Conservation (phyloP, 2,113 vertebrate genomes). For the Melanocharis versteri region DNA sequence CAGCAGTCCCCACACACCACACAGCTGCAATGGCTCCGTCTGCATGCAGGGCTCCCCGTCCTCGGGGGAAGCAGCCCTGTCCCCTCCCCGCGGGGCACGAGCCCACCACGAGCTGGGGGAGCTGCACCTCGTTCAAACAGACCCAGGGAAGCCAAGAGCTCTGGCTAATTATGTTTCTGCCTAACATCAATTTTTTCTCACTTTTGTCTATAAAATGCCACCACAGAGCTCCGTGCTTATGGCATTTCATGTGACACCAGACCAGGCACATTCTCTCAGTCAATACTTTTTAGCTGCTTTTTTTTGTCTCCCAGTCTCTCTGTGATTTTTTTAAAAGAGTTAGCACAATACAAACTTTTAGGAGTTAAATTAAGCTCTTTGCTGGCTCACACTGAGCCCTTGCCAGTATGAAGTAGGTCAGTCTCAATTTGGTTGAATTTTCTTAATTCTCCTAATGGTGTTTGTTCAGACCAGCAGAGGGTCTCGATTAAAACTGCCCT, state of each 20-base stretch:
- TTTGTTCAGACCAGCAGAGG: not conserved
- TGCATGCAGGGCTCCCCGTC: accelerated
- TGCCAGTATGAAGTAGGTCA: not conserved
- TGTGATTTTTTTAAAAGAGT: not conserved
- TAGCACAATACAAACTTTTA: not conserved
- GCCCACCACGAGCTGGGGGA: accelerated
- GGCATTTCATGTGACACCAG: too few relatives aligned
- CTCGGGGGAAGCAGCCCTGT: not conserved
- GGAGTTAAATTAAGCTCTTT: not conserved
- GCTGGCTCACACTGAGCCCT: not conserved
- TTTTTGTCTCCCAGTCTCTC: not conserved
- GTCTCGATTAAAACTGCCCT: not conserved
- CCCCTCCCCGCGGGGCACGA: accelerated
- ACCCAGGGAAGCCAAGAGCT: not conserved
- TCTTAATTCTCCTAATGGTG: not conserved
- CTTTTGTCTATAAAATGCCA: not conserved
- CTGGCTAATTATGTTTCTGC: not conserved
- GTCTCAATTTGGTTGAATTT: not conserved
- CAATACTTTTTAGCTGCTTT: not conserved
- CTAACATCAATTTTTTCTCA: not conserved
- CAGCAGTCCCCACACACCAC: not conserved
- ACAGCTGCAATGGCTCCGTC: not conserved
- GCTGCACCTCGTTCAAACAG: accelerated
- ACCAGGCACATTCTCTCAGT: not conserved
- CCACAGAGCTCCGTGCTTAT: not conserved